Base-by-base conservation (phyloP, 1,140 invertebrate species). In the Hyposmocoma kahamanoa region DNA sequence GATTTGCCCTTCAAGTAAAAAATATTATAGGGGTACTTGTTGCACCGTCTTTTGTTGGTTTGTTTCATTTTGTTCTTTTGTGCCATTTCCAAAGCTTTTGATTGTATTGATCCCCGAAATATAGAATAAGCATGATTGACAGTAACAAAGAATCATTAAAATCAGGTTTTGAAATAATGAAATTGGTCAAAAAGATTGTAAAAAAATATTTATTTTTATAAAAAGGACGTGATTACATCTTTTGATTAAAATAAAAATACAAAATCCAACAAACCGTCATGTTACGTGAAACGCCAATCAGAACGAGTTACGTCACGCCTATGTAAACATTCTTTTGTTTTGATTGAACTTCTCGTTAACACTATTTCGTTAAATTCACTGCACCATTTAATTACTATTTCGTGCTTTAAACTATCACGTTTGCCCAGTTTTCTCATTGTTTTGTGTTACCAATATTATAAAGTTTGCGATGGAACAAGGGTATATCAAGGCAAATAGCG, bases 381-480 rank as follows among this genome's bases (percentile, higher is more conserved):
- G 11, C 11, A 28, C 24, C 5, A 6, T 28, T 6, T 28, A 6
- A 6, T 28, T 28, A 28, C 11, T 28, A 6, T 28, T 6, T 28
- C 11, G 6, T 28, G 6, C 5, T 6, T 11, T 6, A 6, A 6
- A 28, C 5, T 28, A 6, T 28, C 24, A 6, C 11, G 6, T 28
- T 6, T 28, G 24, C 24, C 5, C 5, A 28, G 6, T 28, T 6
- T 6, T 28, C 11, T 6, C 24, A 28, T 28, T 6, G 11, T 15
- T 9, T 15, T 36, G 34, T 9, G 34, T 24, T 1, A n/a, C n/a
- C n/a, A n/a, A n/a, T n/a, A n/a, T n/a, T n/a, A n/a, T n/a, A n/a
- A n/a, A n/a, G n/a, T n/a, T n/a, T n/a, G n/a, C n/a, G n/a, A 49
- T 50, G 47, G 38, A 50, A 32, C 47, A 26, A 50, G 28, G 26